A percentile compares a stretch with the other conserved stretches of the same genome.
Evolutionary conservation across 2,113 vertebrate species (phyloP).

Genomic region (Marmota monax): DNA sequence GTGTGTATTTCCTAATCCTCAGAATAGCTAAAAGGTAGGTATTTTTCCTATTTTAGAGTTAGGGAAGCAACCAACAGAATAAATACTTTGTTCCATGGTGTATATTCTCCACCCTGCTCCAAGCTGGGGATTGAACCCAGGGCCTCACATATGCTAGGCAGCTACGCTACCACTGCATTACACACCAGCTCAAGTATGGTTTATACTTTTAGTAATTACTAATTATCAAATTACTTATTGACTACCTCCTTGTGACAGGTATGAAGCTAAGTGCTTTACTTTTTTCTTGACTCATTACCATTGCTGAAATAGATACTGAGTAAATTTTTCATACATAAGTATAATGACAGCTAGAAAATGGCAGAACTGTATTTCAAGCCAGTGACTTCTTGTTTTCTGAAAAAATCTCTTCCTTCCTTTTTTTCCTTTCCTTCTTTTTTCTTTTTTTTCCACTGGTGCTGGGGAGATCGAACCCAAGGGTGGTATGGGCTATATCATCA

Average conservation of each 20-base stretch:
- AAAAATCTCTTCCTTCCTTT: not conserved
- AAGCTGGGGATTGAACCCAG: not conserved
- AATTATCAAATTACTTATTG: conserved; percentile 2
- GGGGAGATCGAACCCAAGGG: no score
- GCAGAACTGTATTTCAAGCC: conserved; percentile 25
- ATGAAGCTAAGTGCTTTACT: conserved; percentile 9
- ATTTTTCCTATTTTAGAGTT: conserved; percentile 38
- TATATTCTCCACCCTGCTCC: not conserved
- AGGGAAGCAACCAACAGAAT: not conserved
- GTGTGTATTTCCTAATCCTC: not conserved
- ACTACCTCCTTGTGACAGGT: not conserved
- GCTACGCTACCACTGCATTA: not conserved
- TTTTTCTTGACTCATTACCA: not conserved
- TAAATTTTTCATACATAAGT: not conserved
- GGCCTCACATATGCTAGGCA: not conserved
- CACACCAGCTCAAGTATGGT: not conserved
- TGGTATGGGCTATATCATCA: not conserved
- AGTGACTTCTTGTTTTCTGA: not conserved
- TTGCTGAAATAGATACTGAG: not conserved
- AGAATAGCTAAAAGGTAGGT: not conserved
- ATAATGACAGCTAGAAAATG: conserved; percentile 22
- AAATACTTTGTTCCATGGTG: conserved; percentile 21
- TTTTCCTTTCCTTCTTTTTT: no score
- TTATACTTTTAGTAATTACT: not conserved
- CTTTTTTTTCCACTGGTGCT: no score